Base-by-base conservation (phyloP, 2,113 vertebrate species). In the Melanerpes aurifrons region DNA sequence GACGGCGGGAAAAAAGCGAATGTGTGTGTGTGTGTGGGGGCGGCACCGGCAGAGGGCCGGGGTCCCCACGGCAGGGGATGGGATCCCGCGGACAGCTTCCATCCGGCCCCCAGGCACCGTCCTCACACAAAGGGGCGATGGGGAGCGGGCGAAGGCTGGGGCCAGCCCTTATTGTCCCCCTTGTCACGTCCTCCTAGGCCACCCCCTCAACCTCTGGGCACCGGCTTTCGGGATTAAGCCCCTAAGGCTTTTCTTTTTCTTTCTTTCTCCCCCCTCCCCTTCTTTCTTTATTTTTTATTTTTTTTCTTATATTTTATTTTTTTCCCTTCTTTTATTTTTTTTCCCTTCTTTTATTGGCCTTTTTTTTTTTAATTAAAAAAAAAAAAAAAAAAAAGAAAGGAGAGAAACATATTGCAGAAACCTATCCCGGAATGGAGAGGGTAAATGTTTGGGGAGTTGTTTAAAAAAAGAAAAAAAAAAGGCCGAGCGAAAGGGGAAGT, bases 341-440 rank as follows among this genome's bases (percentile, higher is more conserved):
- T 43, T 43, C 14, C 40, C 9, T 40, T 40, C 40, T 43, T n/a
- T n/a, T n/a, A n/a, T n/a, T n/a, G n/a, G n/a, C n/a, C n/a, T 43
- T 43, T 43, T 43, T 10, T 43, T 43, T 43, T 10, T 43, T 43
- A n/a, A n/a, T n/a, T n/a, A 37, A 37, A 37, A 48, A 48, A 48
- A 21, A 48, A 48, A 48, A 48, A 48, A 48, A 21, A 9, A 20
- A 54, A 14, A 25, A 12, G 25, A 32, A 66, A 10, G 10, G 16
- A 31, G 35, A 35, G 85, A 86, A 81, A 80, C 12, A 74, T 81
- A 22, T 93, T 96, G 95, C 90, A 92, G 90, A 95, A 93, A 20
- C 69, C 86, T 86, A 20, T 77, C 81, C 45, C 71, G 29, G 77
- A 28, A 40, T 24, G n/a, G 7, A 29, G 17, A 58, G 50, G 13